Evolutionary conservation across 2,113 vertebrate genomes (phyloP).

Genomic region (Oreocharis arfaki): DNA sequence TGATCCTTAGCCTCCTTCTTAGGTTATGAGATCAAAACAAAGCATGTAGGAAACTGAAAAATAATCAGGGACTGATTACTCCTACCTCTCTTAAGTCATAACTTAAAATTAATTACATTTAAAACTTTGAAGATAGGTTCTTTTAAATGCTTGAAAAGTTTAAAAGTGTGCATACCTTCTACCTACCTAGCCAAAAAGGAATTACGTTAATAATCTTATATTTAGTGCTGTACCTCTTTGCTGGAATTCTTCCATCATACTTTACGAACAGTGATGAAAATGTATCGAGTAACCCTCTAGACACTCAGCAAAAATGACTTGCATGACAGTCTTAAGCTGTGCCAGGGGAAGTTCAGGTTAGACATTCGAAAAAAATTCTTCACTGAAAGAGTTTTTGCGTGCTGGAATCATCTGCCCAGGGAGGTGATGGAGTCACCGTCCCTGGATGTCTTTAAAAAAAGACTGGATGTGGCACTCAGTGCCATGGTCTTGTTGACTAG

Average conservation of each 20-base stretch:
- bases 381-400: no score
- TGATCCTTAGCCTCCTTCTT: not conserved
- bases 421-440: no score
- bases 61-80: not conserved
- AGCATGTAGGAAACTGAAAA: not conserved
- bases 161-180: not conserved
- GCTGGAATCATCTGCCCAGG: no score
- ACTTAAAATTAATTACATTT: not conserved
- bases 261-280: constrained; percentile 3
- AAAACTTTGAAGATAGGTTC: not conserved
- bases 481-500: no score
- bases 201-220: not conserved
- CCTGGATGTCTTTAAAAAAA: no score
- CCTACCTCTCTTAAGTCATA: not conserved
- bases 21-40: not conserved
- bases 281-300: not conserved
- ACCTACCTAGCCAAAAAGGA: not conserved
- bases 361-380: no score
- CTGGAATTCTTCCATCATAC: not conserved
- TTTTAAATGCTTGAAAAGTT: not conserved
- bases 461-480: no score
- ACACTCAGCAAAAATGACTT: not conserved
- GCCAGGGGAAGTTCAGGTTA: no score
- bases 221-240: not conserved
- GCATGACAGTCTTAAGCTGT: no score